phyloP scores from a whole-genome alignment of 2,797 vertebrate species.

The Lutjanus campechanus region DNA sequence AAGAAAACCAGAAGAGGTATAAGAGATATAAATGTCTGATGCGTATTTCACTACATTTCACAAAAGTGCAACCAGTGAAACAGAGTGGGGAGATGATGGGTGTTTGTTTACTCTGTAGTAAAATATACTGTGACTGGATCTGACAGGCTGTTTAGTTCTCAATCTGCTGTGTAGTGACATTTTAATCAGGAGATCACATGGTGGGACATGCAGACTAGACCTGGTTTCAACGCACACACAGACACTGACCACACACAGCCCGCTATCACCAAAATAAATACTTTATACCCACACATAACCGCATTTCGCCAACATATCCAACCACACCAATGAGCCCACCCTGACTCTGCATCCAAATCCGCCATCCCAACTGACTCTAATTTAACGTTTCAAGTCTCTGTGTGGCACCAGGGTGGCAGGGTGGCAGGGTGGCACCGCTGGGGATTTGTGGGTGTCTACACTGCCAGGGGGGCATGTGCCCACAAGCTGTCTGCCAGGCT shows the following conservation, averaged over 20 bases:
- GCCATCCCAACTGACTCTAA: slow-evolving; percentile 65
- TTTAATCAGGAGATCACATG: slow-evolving; percentile 72
- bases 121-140: slow-evolving; percentile 58
- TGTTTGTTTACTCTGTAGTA: slow-evolving; percentile 49
- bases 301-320: slow-evolving; percentile 69
- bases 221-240: slow-evolving; percentile 51
- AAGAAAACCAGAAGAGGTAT: neutral
- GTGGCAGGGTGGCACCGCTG: slow-evolving; percentile 70
- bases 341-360: slow-evolving; percentile 74
- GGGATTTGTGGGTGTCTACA: slow-evolving; percentile 73
- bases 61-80: neutral
- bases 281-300: slow-evolving; percentile 77
- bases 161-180: slow-evolving; percentile 57
- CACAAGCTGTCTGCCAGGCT: slow-evolving; percentile 73
- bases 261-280: slow-evolving; percentile 73
- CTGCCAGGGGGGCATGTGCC: slow-evolving; percentile 59
- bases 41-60: neutral
- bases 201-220: slow-evolving; percentile 58
- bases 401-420: slow-evolving; percentile 73
- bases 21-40: neutral
- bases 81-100: slow-evolving; percentile 9
- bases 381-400: slow-evolving; percentile 75
- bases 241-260: slow-evolving; percentile 59
- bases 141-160: slow-evolving; percentile 67
- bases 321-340: slow-evolving; percentile 81